Conservation (phyloP, 1,140 invertebrate genomes). For the Caenorhabditis brenneri region DNA sequence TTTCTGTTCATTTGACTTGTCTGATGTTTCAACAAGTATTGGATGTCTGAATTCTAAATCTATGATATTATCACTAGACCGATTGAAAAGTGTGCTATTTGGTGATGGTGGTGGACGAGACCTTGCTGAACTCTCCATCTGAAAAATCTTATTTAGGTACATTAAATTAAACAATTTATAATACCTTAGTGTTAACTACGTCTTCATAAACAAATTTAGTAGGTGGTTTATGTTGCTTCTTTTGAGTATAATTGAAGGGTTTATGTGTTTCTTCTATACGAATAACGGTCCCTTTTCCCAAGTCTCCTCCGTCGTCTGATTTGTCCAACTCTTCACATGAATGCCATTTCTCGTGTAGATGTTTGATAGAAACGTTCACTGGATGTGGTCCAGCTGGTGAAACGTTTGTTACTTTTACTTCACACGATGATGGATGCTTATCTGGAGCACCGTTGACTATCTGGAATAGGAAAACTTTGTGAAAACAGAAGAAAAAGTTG, state of each 20-base stretch:
- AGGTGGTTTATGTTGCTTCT: neutral
- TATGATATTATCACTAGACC: constrained; percentile 32
- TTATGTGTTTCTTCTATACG: constrained; percentile 25
- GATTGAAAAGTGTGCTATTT: neutral
- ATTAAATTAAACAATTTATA: neutral
- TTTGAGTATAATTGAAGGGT: constrained; percentile 23
- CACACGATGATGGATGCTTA: constrained; percentile 32
- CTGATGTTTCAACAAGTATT: neutral
- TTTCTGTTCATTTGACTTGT: neutral
- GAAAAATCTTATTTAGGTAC: neutral
- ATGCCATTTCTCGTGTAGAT: constrained; percentile 35
- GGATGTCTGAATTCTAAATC: constrained; percentile 39
- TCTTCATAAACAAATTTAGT: constrained; percentile 24
- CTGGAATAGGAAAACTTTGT: neutral
- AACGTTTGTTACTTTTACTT: constrained; percentile 29
- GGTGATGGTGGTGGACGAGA: neutral
- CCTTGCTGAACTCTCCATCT: constrained; percentile 28
- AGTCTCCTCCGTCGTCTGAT: constrained; percentile 28
- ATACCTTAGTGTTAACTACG: constrained; percentile 31
- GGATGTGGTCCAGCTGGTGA: constrained; percentile 31
- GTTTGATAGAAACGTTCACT: constrained; percentile 15
- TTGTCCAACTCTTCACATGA: constrained; percentile 36
- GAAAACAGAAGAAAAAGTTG: neutral
- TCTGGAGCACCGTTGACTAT: constrained; percentile 33
- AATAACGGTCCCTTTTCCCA: constrained; percentile 38